Conservation (phyloP, 2,888 invertebrate genomes). For the Leptopilina drosophilae region DNA sequence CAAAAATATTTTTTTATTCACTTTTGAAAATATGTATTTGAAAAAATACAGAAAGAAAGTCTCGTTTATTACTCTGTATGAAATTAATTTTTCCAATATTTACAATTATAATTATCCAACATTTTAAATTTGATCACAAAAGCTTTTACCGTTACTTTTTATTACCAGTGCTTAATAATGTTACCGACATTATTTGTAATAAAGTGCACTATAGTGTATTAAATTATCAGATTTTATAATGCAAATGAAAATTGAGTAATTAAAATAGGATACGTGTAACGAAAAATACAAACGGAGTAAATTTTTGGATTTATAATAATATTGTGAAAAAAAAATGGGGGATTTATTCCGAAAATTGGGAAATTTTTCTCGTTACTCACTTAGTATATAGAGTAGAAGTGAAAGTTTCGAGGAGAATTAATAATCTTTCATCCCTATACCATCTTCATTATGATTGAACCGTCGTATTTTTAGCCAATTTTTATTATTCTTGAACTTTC, state of each 20-base stretch:
- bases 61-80: no score
- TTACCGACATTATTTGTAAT: neutral
- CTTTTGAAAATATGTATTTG: no score
- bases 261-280: neutral
- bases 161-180: neutral
- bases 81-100: neutral
- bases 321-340: neutral
- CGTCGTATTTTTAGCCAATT: neutral
- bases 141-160: constrained; percentile 6
- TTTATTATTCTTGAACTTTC: no score
- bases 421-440: no score
- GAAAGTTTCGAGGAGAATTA: no score
- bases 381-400: no score
- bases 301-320: neutral
- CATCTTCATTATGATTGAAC: constrained; percentile 8
- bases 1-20: no score
- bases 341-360: neutral
- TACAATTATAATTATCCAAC: neutral
- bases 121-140: neutral
- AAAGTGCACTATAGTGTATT: neutral
- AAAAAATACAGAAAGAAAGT: no score
- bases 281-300: neutral
- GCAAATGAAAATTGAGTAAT: neutral
- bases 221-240: neutral
- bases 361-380: neutral